Base-by-base conservation (phyloP, 1,140 invertebrate genomes). In the Hydropsyche tenuis region DNA sequence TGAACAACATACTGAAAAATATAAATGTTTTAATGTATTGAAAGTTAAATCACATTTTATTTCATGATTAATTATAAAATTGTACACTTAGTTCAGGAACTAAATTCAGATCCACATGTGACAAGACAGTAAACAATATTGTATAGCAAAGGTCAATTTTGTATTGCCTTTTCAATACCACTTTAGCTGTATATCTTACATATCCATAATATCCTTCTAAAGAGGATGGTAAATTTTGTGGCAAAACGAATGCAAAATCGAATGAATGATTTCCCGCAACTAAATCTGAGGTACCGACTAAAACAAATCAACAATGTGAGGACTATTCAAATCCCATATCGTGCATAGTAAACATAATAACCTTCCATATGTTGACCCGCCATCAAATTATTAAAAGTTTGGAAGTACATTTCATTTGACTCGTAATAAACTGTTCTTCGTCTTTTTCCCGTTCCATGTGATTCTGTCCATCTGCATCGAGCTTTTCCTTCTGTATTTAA, bases 141-240 rank as follows among this genome's bases (percentile, higher is more conserved):
- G 45, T 65, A 20, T 73, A 46, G 45, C 14, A 27, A 3, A 46
- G 42, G n/a, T 73, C 71, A 20, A 22, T 1, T 53, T 27, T 46
- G 22, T 65, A 12, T 12, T 12, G 16, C 22, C 43, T 18, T 30
- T 48, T 73, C 11, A 37, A 27, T 1, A 16, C 30, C n/a, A 73
- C 62, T 22, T 27, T 23, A 2, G 62, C 45, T 5, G 45, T 30
- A 30, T 73, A 73, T 16, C 71, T 43, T 23, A 66, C 45, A 18
- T 45, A 23, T 16, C 71, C 71, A 51, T 65, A 73, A 23, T 9
- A 12, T 16, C 71, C 71, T 65, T 73, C 71, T 14, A 48, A 53
- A 0, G 71, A 73, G 6, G 71, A 66, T 37, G 71, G 71, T 20
- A 73, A 25, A 51, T 30, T 51, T 18, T 23, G 42, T 5, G 71